Evolutionary conservation across 1,140 invertebrate species (phyloP), one percentile per base, ranked within the genome.

Genomic region (Camponotus floridanus): DNA sequence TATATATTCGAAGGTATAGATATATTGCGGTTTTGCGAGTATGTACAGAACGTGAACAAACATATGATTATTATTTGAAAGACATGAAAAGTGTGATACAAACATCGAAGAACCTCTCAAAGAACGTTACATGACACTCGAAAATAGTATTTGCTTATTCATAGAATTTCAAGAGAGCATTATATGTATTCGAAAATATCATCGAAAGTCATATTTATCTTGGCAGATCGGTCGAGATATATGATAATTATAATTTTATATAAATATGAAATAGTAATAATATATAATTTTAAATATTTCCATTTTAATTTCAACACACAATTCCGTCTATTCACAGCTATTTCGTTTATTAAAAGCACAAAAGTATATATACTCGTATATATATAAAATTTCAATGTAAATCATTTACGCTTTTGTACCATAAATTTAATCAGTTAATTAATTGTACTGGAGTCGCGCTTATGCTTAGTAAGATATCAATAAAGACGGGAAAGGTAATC

Each of bases 401-500:
- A 18, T 45, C 33, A 15, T 6, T 45, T 71, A 15, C 59, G 59
- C 18, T 6, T 1, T 11, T 11, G 7, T 39, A 45, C 45, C 42
- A n/a, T 42, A 31, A 7, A 8, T 5, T 21, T 62, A 83, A 73
- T 73, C 13, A 31, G 4, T 57, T 67, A 61, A 62, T 83, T 74
- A 83, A 2, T 6, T 11, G 15, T 5, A 36, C 42, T 83, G 45
- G 59, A 68, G 31, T 83, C 26, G 18, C 7, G 13, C 18, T 42
- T 36, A 21, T 39, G 33, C 55, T 83, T 31, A 74, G 55, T n/a
- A 33, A 83, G 55, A 73, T 83, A 83, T 48, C 68, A 74, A 83
- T 83, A 31, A 45, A 26, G 11, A 31, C 26, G 18, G 45, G 55
- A 26, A 91, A 88, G 87, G 85, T 92, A 92, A 93, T 94, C 88